A percentile compares a stretch with the other conserved stretches of the same genome.
Evolutionary conservation across 2,888 invertebrate genomes (phyloP).

Genomic region (Leucania comma): DNA sequence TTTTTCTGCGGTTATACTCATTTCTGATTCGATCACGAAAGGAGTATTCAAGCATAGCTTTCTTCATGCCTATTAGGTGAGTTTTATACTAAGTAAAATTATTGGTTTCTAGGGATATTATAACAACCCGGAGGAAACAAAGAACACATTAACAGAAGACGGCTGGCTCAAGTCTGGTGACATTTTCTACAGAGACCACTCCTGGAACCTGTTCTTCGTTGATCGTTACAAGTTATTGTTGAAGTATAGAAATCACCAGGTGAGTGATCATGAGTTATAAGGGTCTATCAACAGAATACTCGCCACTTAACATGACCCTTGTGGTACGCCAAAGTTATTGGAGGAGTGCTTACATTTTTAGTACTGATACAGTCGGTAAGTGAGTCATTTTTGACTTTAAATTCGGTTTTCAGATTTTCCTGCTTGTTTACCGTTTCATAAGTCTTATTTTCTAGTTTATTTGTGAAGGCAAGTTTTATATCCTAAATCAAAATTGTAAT

Average conservation of each 20-base stretch:
- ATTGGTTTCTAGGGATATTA: conserved; percentile 80
- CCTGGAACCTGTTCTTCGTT: conserved; percentile 85
- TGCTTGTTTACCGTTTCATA: no score
- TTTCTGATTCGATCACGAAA: neutral
- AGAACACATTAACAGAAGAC: conserved; percentile 79
- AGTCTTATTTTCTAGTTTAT: neutral
- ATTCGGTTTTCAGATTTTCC: no score
- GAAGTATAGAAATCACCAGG: conserved; percentile 87
- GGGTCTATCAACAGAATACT: neutral
- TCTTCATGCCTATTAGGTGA: no score
- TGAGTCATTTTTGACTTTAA: no score
- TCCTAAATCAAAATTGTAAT: neutral
- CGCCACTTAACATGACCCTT: neutral
- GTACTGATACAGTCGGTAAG: neutral
- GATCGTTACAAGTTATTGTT: conserved; percentile 89
- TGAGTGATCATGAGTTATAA: neutral
- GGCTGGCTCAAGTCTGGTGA: conserved; percentile 90
- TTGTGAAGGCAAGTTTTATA: neutral
- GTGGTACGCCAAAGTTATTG: no score
- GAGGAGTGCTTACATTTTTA: no score
- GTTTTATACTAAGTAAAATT: no score
- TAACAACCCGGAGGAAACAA: conserved; percentile 81
- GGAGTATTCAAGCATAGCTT: no score
- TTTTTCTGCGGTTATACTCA: neutral
- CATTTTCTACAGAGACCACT: conserved; percentile 87